Base-by-base conservation (phyloP, 2,113 vertebrate species). In the Macquaria australasica region DNA sequence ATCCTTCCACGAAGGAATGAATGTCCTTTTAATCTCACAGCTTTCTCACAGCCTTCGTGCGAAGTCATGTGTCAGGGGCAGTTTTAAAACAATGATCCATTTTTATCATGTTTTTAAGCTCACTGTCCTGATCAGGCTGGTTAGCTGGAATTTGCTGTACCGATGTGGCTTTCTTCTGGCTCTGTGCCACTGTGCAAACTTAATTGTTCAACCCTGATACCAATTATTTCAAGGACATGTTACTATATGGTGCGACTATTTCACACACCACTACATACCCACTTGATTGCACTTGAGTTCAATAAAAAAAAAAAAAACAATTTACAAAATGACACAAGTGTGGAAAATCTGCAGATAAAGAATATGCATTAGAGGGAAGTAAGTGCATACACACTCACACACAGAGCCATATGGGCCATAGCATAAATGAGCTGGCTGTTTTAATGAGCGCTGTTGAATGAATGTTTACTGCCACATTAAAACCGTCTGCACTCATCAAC, bases 361-460 rank as follows among this genome's bases (percentile, higher is more conserved):
- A 82, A 72, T 48, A 62, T 70, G 64, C 77, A 88, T 82, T 59
- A 77, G 53, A 87, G 58, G 37, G 50, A 80, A 21, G 28, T 64
- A 71, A 75, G 34, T 75, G 69, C 56, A 56, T 34, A 72, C 51
- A 41, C 58, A 73, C 73, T 39, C 34, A 62, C 18, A 72, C 66
- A 73, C 45, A 71, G 50, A 83, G 71, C 83, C 92, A 91, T 91
- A 91, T 92, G 92, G 89, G 73, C 87, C 79, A 83, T 76, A 92
- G 85, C 81, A 90, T 86, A 79, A 90, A 90, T 79, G 68, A 85
- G 60, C 45, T 68, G 75, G 80, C 63, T 77, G 73, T 91, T 91
- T 91, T 93, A 94, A 93, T 92, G 92, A 93, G 91, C 28, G 1
- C 53, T 76, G 85, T 77, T 83, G 76, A 92, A 85, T 83, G 79